Evolutionary conservation across 2,797 vertebrate genomes (phyloP).

Genomic region (Platalea minor): DNA sequence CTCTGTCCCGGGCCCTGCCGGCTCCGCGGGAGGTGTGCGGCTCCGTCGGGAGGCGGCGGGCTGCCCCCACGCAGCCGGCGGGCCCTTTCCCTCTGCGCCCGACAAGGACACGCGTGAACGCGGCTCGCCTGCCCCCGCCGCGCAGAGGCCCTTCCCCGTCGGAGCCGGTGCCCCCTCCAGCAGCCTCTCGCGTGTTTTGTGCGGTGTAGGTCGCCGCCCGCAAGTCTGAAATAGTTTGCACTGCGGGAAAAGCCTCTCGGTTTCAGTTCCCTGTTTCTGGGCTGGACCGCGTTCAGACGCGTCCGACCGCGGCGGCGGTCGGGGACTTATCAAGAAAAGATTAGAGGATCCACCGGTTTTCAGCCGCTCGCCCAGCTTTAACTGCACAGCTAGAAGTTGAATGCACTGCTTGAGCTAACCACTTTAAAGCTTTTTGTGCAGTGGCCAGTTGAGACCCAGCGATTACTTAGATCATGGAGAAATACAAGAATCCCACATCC

Average conservation of each 20-base stretch:
- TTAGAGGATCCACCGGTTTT: neutral
- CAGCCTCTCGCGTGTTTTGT: neutral
- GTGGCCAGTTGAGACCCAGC: neutral
- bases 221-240: neutral
- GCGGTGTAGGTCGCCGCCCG: neutral
- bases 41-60: neutral
- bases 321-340: neutral
- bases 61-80: neutral
- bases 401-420: neutral
- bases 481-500: slow-evolving; percentile 53
- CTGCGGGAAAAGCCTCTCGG: neutral
- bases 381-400: neutral
- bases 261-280: neutral
- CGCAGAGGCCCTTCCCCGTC: neutral
- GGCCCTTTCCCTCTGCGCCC: too few species aligned
- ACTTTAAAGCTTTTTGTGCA: neutral
- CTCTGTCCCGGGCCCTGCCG: neutral
- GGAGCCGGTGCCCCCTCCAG: neutral
- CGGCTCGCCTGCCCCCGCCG: neutral
- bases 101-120: neutral
- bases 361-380: neutral
- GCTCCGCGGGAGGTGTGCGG: neutral
- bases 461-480: slow-evolving; percentile 46
- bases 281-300: neutral
- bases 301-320: neutral